These are phyloP conservation scores for Perizoma affinitatum DNA, from an alignment of 2,888 invertebrate species.

Conservation along the genomic window DNA sequence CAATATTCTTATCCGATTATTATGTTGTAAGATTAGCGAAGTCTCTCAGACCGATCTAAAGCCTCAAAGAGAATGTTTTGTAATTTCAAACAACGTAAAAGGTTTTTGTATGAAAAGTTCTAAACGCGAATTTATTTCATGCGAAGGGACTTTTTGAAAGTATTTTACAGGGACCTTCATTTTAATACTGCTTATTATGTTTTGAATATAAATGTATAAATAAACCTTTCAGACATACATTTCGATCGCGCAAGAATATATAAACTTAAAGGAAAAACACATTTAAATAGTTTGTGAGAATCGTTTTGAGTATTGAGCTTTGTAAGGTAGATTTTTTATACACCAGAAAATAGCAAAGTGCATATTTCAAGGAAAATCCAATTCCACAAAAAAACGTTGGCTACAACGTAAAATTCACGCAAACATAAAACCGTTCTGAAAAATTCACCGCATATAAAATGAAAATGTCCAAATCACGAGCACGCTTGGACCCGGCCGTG, in stretches of 20 bases:
- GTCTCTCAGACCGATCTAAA: not conserved
- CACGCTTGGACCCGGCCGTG: slow-evolving; percentile 1
- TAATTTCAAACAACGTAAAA: slow-evolving; percentile 14
- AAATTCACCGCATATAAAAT: slow-evolving; percentile 13
- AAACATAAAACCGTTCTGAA: slow-evolving; percentile 12
- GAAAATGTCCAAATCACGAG: slow-evolving; percentile 13
- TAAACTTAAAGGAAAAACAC: too few relatives aligned
- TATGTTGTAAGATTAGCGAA: slow-evolving; percentile 23
- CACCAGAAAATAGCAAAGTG: too few relatives aligned
- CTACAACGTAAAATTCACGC: not conserved
- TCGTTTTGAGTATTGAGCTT: too few relatives aligned
- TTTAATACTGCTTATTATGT: not conserved
- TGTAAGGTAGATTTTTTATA: too few relatives aligned
- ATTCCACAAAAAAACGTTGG: too few relatives aligned
- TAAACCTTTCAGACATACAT: too few relatives aligned
- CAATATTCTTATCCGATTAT: slow-evolving; percentile 51
- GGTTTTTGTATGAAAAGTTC: slow-evolving; percentile 13
- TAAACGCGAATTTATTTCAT: slow-evolving; percentile 8
- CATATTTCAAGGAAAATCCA: too few relatives aligned
- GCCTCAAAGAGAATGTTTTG: slow-evolving; percentile 18
- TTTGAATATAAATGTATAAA: too few relatives aligned
- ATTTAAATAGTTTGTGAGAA: too few relatives aligned
- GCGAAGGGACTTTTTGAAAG: slow-evolving; percentile 2
- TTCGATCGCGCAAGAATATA: too few relatives aligned
- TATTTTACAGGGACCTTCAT: not conserved